Evolutionary conservation across 2,888 invertebrate species (phyloP).

Genomic region (Ernsta delagoae): DNA sequence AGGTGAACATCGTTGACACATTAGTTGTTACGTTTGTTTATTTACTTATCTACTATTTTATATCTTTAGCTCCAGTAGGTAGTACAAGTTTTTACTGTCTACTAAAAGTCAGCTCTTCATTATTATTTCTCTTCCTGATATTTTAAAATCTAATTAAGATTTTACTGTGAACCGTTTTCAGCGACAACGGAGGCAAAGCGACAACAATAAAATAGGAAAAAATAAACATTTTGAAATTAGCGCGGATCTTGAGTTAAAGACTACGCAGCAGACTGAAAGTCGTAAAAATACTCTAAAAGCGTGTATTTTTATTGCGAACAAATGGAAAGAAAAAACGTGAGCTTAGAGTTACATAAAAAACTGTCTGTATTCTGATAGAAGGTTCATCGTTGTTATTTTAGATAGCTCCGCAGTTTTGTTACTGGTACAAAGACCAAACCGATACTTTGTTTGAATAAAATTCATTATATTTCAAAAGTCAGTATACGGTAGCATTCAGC

Average conservation of each 20-base stretch:
- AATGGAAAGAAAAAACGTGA: constrained; percentile 30
- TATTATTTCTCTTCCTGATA: background rate
- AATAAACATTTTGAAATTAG: constrained; percentile 32
- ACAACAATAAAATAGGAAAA: constrained; percentile 24
- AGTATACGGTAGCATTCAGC: background rate
- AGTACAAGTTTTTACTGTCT: background rate
- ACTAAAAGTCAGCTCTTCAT: background rate
- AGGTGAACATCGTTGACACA: no score
- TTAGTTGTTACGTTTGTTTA: no score
- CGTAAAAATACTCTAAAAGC: constrained; percentile 33
- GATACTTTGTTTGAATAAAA: constrained; percentile 13
- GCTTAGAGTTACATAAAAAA: constrained; percentile 18
- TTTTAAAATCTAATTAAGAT: constrained; percentile 6
- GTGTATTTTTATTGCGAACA: constrained; percentile 31
- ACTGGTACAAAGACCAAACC: constrained; percentile 15
- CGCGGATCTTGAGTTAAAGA: constrained; percentile 36
- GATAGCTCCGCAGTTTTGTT: constrained; percentile 12
- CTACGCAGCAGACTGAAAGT: constrained; percentile 30
- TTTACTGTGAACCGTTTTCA: constrained; percentile 3
- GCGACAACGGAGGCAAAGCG: constrained; percentile 13
- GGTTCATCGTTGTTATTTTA: constrained; percentile 31
- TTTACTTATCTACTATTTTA: no score
- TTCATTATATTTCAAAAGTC: constrained; percentile 14
- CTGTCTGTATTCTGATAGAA: constrained; percentile 28
- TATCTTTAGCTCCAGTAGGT: background rate